Conservation (phyloP, 2,113 vertebrate genomes). For the Cavia porcellus region DNA sequence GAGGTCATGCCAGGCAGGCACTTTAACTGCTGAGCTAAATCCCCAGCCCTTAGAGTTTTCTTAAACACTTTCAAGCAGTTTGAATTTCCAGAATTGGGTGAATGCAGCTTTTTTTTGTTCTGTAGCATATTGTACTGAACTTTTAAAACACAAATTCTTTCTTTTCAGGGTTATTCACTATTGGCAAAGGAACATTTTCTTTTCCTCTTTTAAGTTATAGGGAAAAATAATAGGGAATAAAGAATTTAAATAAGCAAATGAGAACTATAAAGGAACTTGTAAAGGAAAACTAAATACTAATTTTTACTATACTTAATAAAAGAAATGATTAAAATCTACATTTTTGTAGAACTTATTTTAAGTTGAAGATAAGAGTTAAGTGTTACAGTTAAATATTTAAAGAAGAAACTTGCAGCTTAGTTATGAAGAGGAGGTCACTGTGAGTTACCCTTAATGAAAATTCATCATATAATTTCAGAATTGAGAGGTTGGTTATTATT, state of each 20-base stretch:
- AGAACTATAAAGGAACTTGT: neutral
- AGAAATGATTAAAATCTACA: neutral
- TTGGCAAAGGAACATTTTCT: constrained; percentile 14
- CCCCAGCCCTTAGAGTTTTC: neutral
- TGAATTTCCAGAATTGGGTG: neutral
- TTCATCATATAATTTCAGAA: neutral
- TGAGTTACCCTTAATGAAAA: constrained; percentile 28
- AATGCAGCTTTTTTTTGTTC: constrained; percentile 12
- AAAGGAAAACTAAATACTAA: neutral
- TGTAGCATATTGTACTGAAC: neutral
- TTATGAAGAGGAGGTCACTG: neutral
- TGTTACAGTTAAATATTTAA: constrained; percentile 34
- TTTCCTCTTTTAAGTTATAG: neutral
- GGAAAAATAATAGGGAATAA: neutral
- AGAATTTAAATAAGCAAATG: constrained; percentile 8
- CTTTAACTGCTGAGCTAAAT: no score
- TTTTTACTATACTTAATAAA: neutral
- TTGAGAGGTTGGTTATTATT: neutral
- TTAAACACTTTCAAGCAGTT: neutral
- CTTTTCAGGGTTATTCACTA: neutral
- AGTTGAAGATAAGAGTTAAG: neutral
- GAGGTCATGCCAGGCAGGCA: no score
- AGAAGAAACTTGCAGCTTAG: constrained; percentile 26
- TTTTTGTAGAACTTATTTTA: neutral
- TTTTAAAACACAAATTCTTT: neutral